Evolutionary conservation across 2,888 invertebrate species (phyloP).

Genomic region (Craniophora ligustri): DNA sequence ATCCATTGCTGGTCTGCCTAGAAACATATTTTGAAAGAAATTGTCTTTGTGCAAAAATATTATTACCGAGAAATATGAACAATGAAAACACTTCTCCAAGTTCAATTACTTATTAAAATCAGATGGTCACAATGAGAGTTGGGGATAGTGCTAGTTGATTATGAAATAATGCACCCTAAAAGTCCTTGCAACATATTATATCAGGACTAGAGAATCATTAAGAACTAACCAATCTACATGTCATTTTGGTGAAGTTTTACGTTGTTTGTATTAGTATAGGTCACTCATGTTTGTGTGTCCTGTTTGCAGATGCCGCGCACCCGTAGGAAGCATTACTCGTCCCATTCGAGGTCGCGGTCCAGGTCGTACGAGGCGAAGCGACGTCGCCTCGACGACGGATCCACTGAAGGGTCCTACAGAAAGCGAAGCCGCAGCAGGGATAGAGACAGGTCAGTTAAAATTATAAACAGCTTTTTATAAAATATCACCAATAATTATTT

Average conservation of each 20-base stretch:
- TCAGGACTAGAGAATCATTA: conserved; percentile 15
- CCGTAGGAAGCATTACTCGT: conserved; percentile 93
- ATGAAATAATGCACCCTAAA: too few species aligned
- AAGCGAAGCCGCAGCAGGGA: conserved; percentile 85
- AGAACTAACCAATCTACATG: conserved; percentile 41
- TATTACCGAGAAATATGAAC: too few species aligned
- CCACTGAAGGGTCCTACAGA: conserved; percentile 80
- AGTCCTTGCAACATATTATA: conserved; percentile 4
- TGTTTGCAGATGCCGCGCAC: conserved; percentile 94
- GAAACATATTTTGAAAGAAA: conserved; percentile 4
- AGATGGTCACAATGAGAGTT: conserved; percentile 16
- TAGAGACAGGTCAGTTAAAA: conserved; percentile 89
- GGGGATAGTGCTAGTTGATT: conserved; percentile 29
- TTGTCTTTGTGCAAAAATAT: conserved; percentile 45
- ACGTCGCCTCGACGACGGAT: conserved; percentile 90
- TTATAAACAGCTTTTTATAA: background rate
- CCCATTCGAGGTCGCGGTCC: conserved; percentile 88
- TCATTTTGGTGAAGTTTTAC: conserved; percentile 51
- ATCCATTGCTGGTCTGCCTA: conserved; percentile 32
- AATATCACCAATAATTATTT: background rate
- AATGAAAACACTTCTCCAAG: too few species aligned
- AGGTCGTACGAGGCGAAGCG: conserved; percentile 91
- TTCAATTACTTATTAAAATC: conserved; percentile 38
- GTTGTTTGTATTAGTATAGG: conserved; percentile 14
- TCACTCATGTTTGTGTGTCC: conserved; percentile 23